phyloP scores from a whole-genome alignment of 2,888 invertebrate genomes.

The Hydraecia micacea region DNA sequence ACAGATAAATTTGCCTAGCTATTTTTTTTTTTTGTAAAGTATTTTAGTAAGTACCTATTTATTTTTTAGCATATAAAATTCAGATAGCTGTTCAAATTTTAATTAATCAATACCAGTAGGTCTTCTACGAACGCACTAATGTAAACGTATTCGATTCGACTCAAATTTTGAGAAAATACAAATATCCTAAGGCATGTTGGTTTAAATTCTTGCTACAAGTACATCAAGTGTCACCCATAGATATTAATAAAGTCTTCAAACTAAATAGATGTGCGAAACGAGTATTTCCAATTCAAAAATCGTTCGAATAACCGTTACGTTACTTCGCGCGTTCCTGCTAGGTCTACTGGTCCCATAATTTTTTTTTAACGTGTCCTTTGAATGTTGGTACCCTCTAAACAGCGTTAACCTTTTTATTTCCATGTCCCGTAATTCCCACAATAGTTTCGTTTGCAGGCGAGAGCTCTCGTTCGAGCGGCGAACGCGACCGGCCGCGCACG shows the following conservation, averaged over 20 bases:
- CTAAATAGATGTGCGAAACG: background rate
- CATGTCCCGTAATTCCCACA: background rate
- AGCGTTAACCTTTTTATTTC: background rate
- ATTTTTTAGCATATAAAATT: too few species aligned
- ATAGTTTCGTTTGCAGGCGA: constrained; percentile 71
- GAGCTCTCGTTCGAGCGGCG: constrained; percentile 79
- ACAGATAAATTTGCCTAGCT: background rate
- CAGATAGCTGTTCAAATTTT: background rate
- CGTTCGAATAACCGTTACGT: too few species aligned
- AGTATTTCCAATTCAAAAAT: background rate
- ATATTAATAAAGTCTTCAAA: background rate
- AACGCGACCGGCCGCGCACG: constrained; percentile 88
- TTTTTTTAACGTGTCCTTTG: background rate
- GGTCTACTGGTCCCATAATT: background rate
- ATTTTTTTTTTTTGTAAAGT: background rate
- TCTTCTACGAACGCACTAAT: background rate
- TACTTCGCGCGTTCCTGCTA: too few species aligned
- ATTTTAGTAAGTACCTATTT: background rate
- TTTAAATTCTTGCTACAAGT: background rate
- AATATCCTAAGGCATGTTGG: background rate
- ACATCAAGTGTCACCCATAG: background rate
- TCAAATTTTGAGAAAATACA: background rate
- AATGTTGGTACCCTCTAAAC: background rate
- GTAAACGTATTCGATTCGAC: background rate
- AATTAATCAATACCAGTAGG: too few species aligned